phyloP scores from a whole-genome alignment of 2,888 invertebrate species.

The Altica lythri region DNA sequence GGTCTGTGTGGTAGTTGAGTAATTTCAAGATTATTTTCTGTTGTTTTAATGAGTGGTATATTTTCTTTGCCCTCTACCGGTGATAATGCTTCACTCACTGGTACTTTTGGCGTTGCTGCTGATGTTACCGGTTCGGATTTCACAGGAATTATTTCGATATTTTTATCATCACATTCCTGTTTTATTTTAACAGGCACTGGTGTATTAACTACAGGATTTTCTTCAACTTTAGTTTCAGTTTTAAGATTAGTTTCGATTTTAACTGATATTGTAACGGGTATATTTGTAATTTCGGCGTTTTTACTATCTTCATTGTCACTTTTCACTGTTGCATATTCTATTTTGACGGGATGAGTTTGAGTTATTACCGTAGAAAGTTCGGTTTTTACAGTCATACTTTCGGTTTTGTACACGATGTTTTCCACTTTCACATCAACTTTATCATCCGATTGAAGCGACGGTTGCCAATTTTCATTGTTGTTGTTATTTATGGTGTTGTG shows the following conservation, averaged over 20 bases:
- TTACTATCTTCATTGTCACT: slow-evolving; percentile 19
- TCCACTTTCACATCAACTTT: slow-evolving; percentile 35
- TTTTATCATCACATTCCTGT: slow-evolving; percentile 20
- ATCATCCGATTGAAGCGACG: slow-evolving; percentile 35
- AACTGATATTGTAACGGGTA: slow-evolving; percentile 27
- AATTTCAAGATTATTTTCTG: slow-evolving; percentile 36
- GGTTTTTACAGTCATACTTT: slow-evolving; percentile 34
- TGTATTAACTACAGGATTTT: slow-evolving; percentile 12
- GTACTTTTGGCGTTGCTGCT: slow-evolving; percentile 56
- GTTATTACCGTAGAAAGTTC: slow-evolving; percentile 26
- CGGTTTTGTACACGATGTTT: slow-evolving; percentile 34
- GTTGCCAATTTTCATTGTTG: slow-evolving; percentile 32
- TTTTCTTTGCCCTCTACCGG: slow-evolving; percentile 63
- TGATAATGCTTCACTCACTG: slow-evolving; percentile 56
- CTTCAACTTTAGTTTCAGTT: slow-evolving; percentile 31
- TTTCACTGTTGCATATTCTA: slow-evolving; percentile 27
- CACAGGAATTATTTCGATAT: slow-evolving; percentile 54
- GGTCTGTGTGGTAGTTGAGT: slow-evolving; percentile 62
- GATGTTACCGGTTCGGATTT: slow-evolving; percentile 55
- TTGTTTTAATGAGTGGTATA: slow-evolving; percentile 57
- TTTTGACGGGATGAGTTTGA: slow-evolving; percentile 28
- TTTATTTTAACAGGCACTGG: slow-evolving; percentile 13
- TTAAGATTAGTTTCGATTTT: slow-evolving; percentile 33
- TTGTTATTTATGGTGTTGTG: slow-evolving; percentile 32
- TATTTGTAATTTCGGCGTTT: slow-evolving; percentile 8